phyloP scores from a whole-genome alignment of 2,797 vertebrate genomes.

The Rhynchotus rufescens region DNA sequence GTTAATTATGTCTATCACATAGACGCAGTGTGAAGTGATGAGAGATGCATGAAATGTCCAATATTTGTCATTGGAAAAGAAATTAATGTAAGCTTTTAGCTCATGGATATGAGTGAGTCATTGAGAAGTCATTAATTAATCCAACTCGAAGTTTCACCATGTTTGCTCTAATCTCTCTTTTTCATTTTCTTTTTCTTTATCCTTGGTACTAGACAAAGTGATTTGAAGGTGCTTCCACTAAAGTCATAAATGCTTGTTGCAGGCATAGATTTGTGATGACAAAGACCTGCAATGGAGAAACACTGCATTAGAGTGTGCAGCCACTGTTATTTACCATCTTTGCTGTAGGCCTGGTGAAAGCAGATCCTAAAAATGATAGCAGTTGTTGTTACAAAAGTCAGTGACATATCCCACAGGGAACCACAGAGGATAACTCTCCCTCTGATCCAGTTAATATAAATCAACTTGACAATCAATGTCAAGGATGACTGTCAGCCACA shows the following conservation, averaged over 20 bases:
- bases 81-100: not conserved
- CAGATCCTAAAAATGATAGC: not conserved
- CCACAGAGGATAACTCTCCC: not conserved
- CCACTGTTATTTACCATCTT: conserved; percentile 14
- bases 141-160: not conserved
- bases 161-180: not conserved
- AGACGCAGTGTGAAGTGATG: not conserved
- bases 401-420: conserved; percentile 15
- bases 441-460: conserved; percentile 48
- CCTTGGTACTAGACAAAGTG: not conserved
- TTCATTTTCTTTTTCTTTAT: not conserved
- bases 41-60: not conserved
- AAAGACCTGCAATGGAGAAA: not conserved
- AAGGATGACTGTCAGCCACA: conserved; percentile 24
- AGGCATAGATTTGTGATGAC: not conserved
- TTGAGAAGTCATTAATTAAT: not conserved
- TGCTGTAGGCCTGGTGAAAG: conserved; percentile 2
- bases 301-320: not conserved
- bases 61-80: not conserved
- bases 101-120: not conserved
- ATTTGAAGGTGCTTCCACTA: not conserved
- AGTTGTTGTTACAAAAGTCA: conserved; percentile 11
- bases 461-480: conserved; percentile 52
- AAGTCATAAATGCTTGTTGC: not conserved
- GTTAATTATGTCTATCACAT: not conserved